A percentile compares a stretch with the other conserved stretches of the same genome.
phyloP scores from a whole-genome alignment of 2,888 invertebrate genomes.

The Drosophila anceps region DNA sequence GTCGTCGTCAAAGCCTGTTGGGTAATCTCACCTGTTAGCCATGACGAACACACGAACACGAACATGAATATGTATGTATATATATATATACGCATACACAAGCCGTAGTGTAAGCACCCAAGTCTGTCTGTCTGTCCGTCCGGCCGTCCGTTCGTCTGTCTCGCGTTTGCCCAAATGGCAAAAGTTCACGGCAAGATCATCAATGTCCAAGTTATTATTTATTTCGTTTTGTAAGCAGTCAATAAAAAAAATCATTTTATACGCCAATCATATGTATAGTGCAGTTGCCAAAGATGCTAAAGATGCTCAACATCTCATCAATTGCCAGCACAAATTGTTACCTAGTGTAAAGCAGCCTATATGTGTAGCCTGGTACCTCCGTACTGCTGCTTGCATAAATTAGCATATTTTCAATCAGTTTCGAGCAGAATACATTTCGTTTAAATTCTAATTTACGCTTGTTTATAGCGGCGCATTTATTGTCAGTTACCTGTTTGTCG shows the following conservation, averaged over 20 bases:
- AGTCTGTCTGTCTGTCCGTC: background rate
- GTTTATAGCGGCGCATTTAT: constrained; percentile 11
- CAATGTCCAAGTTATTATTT: constrained; percentile 71
- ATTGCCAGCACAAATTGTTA: constrained; percentile 12
- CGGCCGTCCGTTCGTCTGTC: background rate
- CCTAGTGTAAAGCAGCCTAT: background rate
- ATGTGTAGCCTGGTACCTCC: background rate
- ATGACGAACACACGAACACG: constrained; percentile 55
- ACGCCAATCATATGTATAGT: constrained; percentile 2
- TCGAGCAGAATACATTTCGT: constrained; percentile 33
- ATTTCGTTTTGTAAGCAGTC: constrained; percentile 54
- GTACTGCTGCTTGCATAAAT: constrained; percentile 6
- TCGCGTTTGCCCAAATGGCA: constrained; percentile 61
- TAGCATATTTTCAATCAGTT: constrained; percentile 33
- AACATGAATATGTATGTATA: constrained; percentile 13
- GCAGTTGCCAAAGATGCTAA: constrained; percentile 4
- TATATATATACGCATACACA: background rate
- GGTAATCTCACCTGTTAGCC: constrained; percentile 70
- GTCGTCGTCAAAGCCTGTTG: constrained; percentile 56
- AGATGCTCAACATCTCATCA: constrained; percentile 23
- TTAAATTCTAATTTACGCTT: constrained; percentile 30
- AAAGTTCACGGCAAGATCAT: constrained; percentile 75
- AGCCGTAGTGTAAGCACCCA: constrained; percentile 6
- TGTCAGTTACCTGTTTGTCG: constrained; percentile 17
- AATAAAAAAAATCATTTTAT: constrained; percentile 44